Conservation (phyloP, 2,113 vertebrate genomes). For the Ahaetulla prasina region DNA sequence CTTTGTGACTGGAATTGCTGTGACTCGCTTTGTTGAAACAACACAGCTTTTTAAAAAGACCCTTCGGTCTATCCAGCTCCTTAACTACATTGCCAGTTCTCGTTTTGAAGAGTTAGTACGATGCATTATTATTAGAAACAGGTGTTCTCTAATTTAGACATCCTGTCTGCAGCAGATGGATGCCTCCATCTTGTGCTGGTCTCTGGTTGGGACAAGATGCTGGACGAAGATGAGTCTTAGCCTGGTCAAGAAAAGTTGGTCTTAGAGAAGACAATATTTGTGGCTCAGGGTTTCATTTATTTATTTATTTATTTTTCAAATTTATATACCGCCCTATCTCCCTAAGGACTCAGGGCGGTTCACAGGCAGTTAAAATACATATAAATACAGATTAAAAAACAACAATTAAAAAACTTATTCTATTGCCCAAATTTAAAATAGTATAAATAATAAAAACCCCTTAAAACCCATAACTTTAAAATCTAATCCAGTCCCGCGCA, state of each 20-base stretch:
- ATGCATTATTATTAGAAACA: neutral
- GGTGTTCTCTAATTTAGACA: neutral
- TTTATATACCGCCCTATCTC: too few relatives aligned
- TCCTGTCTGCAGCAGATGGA: neutral
- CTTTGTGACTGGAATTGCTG: neutral
- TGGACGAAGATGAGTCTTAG: neutral
- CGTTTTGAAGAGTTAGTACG: neutral
- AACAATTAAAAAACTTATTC: too few relatives aligned
- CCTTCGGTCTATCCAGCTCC: neutral
- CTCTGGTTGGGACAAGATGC: neutral
- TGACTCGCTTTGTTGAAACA: neutral
- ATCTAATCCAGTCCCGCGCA: too few relatives aligned
- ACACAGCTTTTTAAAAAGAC: neutral
- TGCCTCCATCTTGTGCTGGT: neutral
- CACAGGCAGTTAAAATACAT: too few relatives aligned
- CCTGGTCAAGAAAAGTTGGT: neutral
- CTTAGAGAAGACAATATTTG: neutral
- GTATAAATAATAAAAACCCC: too few relatives aligned
- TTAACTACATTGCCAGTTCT: neutral
- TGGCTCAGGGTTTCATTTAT: neutral
- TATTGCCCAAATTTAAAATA: too few relatives aligned
- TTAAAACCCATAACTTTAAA: too few relatives aligned
- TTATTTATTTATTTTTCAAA: too few relatives aligned
- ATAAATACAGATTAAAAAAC: too few relatives aligned
- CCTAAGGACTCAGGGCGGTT: too few relatives aligned